Evolutionary conservation across 2,888 invertebrate species (phyloP), one percentile per base, ranked within the genome.

Genomic region (Phortica magna): DNA sequence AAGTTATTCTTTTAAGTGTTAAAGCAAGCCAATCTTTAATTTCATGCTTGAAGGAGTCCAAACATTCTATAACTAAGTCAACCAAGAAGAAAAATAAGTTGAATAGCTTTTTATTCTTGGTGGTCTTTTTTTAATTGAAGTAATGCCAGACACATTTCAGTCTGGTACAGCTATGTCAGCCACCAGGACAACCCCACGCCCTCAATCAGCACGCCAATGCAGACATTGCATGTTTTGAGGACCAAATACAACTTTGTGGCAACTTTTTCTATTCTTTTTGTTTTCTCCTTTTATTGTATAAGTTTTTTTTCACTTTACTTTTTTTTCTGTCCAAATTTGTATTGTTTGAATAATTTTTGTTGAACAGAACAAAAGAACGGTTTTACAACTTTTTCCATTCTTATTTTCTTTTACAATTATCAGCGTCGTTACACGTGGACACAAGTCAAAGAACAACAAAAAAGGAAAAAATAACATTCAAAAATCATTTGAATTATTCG

Each of bases 111-210:
- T 82, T 78, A 77, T 74, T 78, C 68, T 48, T 1, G 48, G 2
- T 48, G 53, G 79, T 77, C 87, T 84, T 80, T 82, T 85, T 88
- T 87, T 89, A 89, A 89, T 88, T 89, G 85, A 85, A 83, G 78
- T 81, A 80, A 80, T 79, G 75, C 79, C 77, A 78, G 72, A 79
- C 77, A 79, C 67, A 61, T 74, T 73, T 78, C 48, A 12, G 14
- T 48, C 14, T 48, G 0, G 48, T 48, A 2, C 14, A 6, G 1
- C 10, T 9, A 6, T 48, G 79, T 70, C 81, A 76, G 78, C 77
- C 77, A 68, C 14, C 74, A 79, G 7, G 19, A 6, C 14, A 14
- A 14, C 39, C 22, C 39, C 22, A 65, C 65, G 41, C 65, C 65
- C 65, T 31, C 65, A 65, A 65, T 39, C 14, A 48, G 48, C 48